Percentiles rank a stretch among this genome's conserved stretches.
Evolutionary conservation across 2,113 vertebrate genomes (phyloP).

Genomic region (Melanerpes formicivorus): DNA sequence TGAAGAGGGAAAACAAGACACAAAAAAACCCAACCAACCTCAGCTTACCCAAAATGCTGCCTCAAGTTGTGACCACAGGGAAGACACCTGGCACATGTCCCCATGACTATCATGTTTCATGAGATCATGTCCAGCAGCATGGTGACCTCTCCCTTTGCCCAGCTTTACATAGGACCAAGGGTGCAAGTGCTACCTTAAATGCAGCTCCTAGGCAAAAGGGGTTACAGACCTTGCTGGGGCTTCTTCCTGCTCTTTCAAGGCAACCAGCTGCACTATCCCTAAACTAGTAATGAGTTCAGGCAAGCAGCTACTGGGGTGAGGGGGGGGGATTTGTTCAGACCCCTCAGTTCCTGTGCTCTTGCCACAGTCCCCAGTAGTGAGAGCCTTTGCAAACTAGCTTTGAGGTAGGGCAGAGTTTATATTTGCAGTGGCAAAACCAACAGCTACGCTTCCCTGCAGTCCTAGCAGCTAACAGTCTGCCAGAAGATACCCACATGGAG

Average conservation of each 20-base stretch:
- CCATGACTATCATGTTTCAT: background rate
- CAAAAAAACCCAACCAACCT: background rate
- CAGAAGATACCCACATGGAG: background rate
- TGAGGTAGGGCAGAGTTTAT: background rate
- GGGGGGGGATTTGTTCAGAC: background rate
- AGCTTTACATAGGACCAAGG: fast-evolving
- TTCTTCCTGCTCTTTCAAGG: background rate
- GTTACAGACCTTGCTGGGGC: background rate
- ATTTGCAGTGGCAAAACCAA: background rate
- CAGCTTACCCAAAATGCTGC: background rate
- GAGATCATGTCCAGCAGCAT: background rate
- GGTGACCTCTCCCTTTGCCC: background rate
- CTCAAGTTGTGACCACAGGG: background rate
- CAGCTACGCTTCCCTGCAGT: background rate
- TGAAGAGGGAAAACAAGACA: background rate
- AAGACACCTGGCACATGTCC: background rate
- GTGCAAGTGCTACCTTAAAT: background rate
- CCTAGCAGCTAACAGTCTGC: fast-evolving
- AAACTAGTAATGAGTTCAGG: background rate
- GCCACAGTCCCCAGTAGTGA: background rate
- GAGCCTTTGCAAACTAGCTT: background rate
- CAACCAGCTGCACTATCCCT: background rate
- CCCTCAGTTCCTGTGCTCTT: background rate
- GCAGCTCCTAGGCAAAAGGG: background rate
- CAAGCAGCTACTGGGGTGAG: background rate